These are phyloP conservation scores for Syngnathus typhle DNA, from an alignment of 2,113 vertebrate species.

Conservation along the genomic window DNA sequence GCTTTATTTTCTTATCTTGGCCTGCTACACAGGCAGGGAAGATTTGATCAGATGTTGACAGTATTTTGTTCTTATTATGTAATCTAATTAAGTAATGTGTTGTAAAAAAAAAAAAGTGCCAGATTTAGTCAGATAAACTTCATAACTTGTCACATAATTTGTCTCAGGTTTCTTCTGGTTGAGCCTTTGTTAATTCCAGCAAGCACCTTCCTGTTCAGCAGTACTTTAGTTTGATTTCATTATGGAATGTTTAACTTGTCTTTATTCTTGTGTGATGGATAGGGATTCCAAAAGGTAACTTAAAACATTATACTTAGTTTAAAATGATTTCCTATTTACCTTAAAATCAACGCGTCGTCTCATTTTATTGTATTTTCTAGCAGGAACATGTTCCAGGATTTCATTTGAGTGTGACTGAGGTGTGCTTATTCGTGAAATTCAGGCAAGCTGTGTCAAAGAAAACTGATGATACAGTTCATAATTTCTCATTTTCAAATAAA, in stretches of 20 bases:
- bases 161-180: neutral
- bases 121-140: neutral
- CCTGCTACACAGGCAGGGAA: neutral
- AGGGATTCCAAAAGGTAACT: neutral
- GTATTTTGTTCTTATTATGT: neutral
- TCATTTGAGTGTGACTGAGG: neutral
- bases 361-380: neutral
- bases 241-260: neutral
- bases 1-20: neutral
- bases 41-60: neutral
- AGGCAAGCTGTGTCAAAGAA: slow-evolving; percentile 1
- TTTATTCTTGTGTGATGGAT: neutral
- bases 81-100: no score
- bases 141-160: neutral
- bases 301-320: neutral
- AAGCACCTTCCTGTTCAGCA: neutral
- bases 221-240: neutral
- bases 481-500: slow-evolving; percentile 5
- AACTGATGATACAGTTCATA: neutral
- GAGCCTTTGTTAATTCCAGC: no score
- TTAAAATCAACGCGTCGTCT: neutral
- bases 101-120: no score
- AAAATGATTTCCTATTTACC: neutral
- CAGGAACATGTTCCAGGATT: slow-evolving; percentile 3
- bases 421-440: slow-evolving; percentile 7